Conservation (phyloP, 2,888 invertebrate genomes). For the Lagria hirta region DNA sequence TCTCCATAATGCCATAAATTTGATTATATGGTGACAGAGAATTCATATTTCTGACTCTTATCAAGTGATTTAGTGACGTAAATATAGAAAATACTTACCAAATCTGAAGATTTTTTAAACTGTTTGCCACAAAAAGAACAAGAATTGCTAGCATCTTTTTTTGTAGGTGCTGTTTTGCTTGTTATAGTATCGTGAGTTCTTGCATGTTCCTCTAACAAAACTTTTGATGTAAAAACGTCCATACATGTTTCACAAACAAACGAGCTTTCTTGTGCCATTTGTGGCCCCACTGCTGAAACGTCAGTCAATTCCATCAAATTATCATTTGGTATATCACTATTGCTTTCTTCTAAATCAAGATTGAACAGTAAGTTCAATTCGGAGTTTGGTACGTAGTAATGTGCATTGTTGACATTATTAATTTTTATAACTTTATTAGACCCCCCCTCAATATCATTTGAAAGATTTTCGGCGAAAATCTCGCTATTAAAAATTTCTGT, state of each 20-base stretch:
- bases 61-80: no score
- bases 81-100: conserved; percentile 48
- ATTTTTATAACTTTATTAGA: conserved; percentile 18
- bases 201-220: conserved; percentile 8
- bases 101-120: conserved; percentile 69
- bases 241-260: conserved; percentile 17
- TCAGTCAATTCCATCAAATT: conserved; percentile 14
- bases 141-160: conserved; percentile 13
- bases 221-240: conserved; percentile 9
- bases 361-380: conserved; percentile 14
- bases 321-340: conserved; percentile 6
- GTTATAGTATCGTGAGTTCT: conserved; percentile 10
- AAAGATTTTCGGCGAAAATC: not conserved
- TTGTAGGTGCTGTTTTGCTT: not conserved
- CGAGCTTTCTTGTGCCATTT: conserved; percentile 12
- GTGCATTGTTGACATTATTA: not conserved
- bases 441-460: conserved; percentile 24
- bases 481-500: conserved; percentile 5
- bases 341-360: conserved; percentile 9
- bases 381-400: conserved; percentile 6
- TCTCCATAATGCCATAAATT: no score
- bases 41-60: no score
- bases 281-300: conserved; percentile 3
- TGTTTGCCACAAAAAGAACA: conserved; percentile 64
- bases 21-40: no score